Base-by-base conservation (phyloP, 2,888 invertebrate species). In the Drosophila nigricruria region DNA sequence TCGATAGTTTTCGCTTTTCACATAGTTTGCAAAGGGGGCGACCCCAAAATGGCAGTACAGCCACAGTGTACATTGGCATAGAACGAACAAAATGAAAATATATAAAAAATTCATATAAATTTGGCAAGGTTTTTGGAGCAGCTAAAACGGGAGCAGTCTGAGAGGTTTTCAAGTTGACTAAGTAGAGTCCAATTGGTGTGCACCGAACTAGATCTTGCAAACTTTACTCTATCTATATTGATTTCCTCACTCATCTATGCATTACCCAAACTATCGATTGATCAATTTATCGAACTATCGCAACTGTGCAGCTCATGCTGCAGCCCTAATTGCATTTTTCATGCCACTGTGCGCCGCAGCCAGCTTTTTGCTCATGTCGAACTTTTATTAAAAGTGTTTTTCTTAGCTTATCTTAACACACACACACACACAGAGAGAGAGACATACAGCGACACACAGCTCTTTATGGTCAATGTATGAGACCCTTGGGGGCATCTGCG, bases 351-450 rank as follows among this genome's bases (percentile, higher is more conserved):
- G 70, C 74, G n/a, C 5, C 57, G 34, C 30, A 27, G n/a, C 5
- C 40, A 49, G 42, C 23, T 45, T 57, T 63, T 64, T 43, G 72
- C 61, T 64, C 70, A 70, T 77, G 77, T 70, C 68, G 60, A 81
- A 77, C 73, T 79, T 71, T 79, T 79, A 79, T 79, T 73, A 79
- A 79, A 79, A 81, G 77, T 77, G 73, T 81, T 81, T 79, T 77
- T 68, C 64, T 49, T 79, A 66, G 68, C 65, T 79, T 81, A 71
- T 80, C 77, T 65, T 56, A 42, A 53, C 49, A 63, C 56, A 27
- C 63, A 43, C 23, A 64, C 38, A 42, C 9, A 30, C 34, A 47
- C 23, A 14, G 20, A 20, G 62, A 36, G 30, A 60, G 47, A 42
- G 20, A 42, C 42, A 38, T 43, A 10, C 10, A 27, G 42, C 23